phyloP scores from a whole-genome alignment of 2,888 invertebrate genomes.

The Rhamnusium bicolor region DNA sequence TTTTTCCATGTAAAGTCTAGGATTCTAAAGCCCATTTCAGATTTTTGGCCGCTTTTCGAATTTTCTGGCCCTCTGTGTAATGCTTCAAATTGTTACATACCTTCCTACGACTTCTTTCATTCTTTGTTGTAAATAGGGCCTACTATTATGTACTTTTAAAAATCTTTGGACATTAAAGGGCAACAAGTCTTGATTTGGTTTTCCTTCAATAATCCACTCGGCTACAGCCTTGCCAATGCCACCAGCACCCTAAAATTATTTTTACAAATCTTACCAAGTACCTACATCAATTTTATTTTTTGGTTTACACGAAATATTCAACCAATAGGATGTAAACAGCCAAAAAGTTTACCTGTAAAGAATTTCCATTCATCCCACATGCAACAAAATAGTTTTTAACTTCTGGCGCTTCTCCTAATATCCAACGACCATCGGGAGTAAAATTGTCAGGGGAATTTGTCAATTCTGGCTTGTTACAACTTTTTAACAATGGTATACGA shows the following conservation, averaged over 20 bases:
- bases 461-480: conserved; percentile 72
- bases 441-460: conserved; percentile 81
- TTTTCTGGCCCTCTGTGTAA: no score
- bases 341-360: conserved; percentile 71
- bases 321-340: no score
- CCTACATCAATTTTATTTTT: no score
- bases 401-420: conserved; percentile 80
- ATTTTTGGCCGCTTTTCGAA: no score
- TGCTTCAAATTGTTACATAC: no score
- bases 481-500: conserved; percentile 74
- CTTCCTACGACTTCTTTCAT: conserved; percentile 79
- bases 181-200: conserved; percentile 76
- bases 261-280: conserved; percentile 4
- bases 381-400: conserved; percentile 82
- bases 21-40: no score
- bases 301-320: no score
- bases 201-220: conserved; percentile 80
- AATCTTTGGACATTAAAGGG: conserved; percentile 79
- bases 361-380: conserved; percentile 81
- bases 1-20: no score
- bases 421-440: conserved; percentile 81
- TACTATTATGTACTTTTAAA: conserved; percentile 79
- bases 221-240: conserved; percentile 80
- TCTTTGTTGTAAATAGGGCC: conserved; percentile 76
- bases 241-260: conserved; percentile 73